Evolutionary conservation across 2,113 vertebrate species (phyloP).

Genomic region (Sphyrna mokarran): DNA sequence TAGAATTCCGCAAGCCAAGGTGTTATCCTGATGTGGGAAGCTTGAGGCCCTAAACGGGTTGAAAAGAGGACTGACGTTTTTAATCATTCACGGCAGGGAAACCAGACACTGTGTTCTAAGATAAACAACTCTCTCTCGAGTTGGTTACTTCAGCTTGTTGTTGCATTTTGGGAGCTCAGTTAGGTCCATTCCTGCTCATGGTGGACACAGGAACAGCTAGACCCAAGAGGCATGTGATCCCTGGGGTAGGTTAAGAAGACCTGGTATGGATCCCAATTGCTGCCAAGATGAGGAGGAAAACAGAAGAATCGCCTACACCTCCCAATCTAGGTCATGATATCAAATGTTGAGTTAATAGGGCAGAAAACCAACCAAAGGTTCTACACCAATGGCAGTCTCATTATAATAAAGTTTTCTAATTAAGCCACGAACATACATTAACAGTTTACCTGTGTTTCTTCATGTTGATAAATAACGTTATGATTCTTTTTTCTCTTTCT

Average conservation of each 20-base stretch:
- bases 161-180: neutral
- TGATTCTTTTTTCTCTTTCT: slow-evolving; percentile 40
- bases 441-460: neutral
- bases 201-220: neutral
- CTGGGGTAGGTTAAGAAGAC: neutral
- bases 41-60: neutral
- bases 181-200: neutral
- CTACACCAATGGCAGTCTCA: neutral
- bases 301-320: neutral
- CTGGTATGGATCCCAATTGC: neutral
- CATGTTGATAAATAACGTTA: neutral
- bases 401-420: neutral
- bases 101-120: neutral
- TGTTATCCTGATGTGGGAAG: neutral
- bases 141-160: neutral
- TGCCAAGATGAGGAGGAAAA: neutral
- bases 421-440: neutral
- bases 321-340: neutral
- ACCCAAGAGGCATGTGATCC: neutral
- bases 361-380: neutral
- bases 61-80: neutral
- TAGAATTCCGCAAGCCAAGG: neutral
- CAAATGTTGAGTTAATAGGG: neutral
- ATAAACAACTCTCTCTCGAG: neutral
- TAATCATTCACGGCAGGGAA: neutral